Percentiles rank a stretch among this genome's conserved stretches.
Conservation (phyloP, 2,113 vertebrate genomes). For the Labeo rohita region DNA sequence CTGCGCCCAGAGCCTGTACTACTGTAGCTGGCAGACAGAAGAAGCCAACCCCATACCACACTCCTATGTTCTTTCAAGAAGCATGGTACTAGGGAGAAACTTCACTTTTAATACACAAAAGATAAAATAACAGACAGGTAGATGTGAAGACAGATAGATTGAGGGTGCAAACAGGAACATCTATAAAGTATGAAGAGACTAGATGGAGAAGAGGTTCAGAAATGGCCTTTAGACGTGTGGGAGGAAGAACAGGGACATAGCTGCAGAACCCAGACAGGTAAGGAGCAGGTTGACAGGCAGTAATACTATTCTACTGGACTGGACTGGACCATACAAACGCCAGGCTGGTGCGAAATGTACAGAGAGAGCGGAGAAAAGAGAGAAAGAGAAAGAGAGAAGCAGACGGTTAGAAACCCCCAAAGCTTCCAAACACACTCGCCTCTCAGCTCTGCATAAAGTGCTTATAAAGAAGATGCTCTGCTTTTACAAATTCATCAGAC, state of each 20-base stretch:
- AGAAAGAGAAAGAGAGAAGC: conserved; percentile 56
- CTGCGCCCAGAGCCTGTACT: conserved; percentile 52
- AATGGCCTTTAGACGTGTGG: conserved; percentile 44
- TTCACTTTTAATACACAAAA: conserved; percentile 33
- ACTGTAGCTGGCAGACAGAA: conserved; percentile 52
- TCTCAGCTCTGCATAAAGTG: conserved; percentile 28
- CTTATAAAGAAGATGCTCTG: not conserved
- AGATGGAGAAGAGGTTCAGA: conserved; percentile 27
- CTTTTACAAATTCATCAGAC: not conserved
- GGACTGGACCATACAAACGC: conserved; percentile 70
- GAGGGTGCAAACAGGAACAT: conserved; percentile 57
- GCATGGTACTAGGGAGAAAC: conserved; percentile 47
- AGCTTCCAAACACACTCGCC: conserved; percentile 66
- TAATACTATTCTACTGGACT: conserved; percentile 74
- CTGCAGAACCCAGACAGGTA: conserved; percentile 56
- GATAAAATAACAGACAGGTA: conserved; percentile 24
- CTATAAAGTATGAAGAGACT: conserved; percentile 43
- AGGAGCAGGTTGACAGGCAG: conserved; percentile 53
- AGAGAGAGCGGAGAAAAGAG: conserved; percentile 54
- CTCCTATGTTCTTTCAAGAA: conserved; percentile 33
- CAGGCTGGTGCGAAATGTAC: conserved; percentile 71
- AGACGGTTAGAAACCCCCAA: conserved; percentile 72
- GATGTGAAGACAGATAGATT: conserved; percentile 52
- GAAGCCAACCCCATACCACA: conserved; percentile 40
- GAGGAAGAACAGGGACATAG: conserved; percentile 62